Evolutionary conservation across 2,888 invertebrate genomes (phyloP), one percentile per base, ranked within the genome.

Genomic region (Hydrotaea diabolus): DNA sequence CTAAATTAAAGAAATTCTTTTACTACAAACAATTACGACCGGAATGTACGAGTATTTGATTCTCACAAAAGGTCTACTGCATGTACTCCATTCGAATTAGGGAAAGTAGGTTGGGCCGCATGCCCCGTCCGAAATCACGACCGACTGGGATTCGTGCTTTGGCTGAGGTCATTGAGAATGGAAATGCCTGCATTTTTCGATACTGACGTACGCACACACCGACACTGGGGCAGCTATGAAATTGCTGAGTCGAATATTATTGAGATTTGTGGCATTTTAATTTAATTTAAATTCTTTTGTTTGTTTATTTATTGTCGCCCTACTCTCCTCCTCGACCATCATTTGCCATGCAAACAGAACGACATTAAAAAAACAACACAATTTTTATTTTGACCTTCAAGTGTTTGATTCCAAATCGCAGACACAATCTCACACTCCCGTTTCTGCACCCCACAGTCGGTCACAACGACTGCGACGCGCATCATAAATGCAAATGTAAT

Each of bases 231-330:
- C 31, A 31, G 31, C 2, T 26, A 59, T 15, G 15, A 36, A 31
- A 62, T 62, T 39, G 69, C 23, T 69, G 46, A 69, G 46, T 69
- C 46, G n/a, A 19, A 11, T 69, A 69, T 69, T 69, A 79, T 85
- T 76, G 53, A 82, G 82, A 85, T 85, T 82, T 82, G 82, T 82
- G 76, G 79, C 74, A 80, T 85, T 85, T 85, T 82, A 85, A 85
- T 82, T 85, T 74, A 82, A 82, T 82, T 77, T 85, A 69, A 69
- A 69, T 69, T 69, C 69, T 46, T 69, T 69, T 69, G 69, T 69
- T 46, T 69, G 69, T 46, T 43, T 69, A 43, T 69, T 69, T 69
- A 69, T 23, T 69, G 69, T 23, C 64, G 49, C n/a, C n/a, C n/a
- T n/a, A n/a, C n/a, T 46, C 19, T 17, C 36, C 31, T 0, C 62